phyloP scores from a whole-genome alignment of 37 sponge, comb jelly and placozoan genomes.

The Chondrosia reniformis region DNA sequence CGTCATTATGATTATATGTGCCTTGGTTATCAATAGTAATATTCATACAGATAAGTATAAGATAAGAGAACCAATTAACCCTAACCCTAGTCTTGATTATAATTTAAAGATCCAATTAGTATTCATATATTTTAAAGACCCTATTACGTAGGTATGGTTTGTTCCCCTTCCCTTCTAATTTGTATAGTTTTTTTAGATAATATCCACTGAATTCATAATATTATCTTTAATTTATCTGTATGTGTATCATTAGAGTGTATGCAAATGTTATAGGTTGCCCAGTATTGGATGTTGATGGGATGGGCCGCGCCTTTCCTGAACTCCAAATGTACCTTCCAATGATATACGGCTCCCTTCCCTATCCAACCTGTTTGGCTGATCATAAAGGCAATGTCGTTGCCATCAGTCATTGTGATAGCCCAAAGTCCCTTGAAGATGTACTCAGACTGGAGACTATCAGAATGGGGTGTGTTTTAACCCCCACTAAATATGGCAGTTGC shows the following conservation, averaged over 20 bases:
- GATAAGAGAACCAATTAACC: no score
- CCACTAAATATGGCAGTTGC: no score
- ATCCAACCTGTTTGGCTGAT: constrained; percentile 53
- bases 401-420: constrained; percentile 14
- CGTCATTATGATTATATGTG: no score
- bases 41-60: no score
- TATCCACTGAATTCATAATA: no score
- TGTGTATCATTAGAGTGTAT: background rate
- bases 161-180: background rate
- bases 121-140: no score
- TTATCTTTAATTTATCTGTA: background rate
- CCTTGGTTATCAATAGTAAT: no score
- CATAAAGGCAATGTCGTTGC: constrained; percentile 55
- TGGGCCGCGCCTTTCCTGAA: constrained; percentile 90
- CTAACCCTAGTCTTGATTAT: no score
- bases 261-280: constrained; percentile 40
- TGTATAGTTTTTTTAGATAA: no score
- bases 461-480: constrained; percentile 91
- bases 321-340: constrained; percentile 82
- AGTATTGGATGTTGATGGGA: constrained; percentile 83
- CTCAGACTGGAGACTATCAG: constrained; percentile 49
- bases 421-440: constrained; percentile 59
- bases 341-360: constrained; percentile 50
- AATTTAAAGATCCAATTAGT: no score
- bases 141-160: no score